Evolutionary conservation across 1,140 invertebrate genomes (phyloP).

Genomic region (Diuraphis noxia): DNA sequence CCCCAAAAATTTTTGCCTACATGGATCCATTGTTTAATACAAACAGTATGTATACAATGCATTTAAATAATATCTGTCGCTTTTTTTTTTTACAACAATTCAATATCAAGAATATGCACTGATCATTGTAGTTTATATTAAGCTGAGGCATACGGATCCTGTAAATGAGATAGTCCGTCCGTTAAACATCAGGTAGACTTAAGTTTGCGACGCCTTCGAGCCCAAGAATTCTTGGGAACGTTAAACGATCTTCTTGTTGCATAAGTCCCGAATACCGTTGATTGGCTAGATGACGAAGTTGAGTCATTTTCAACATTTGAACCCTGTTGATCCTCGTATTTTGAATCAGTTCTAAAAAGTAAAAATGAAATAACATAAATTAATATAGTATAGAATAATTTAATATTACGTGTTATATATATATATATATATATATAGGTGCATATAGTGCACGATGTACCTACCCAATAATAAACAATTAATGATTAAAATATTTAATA

Average conservation of each 20-base stretch:
- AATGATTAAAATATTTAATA: too few species aligned
- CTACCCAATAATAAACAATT: too few species aligned
- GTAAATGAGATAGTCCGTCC: neutral
- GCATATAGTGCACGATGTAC: too few species aligned
- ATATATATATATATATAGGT: too few species aligned
- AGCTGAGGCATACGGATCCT: slow-evolving; percentile 20
- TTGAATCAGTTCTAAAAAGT: slow-evolving; percentile 39
- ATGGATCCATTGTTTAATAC: neutral
- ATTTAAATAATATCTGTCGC: neutral
- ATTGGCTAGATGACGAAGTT: slow-evolving; percentile 22
- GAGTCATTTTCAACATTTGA: slow-evolving; percentile 43
- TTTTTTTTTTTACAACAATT: slow-evolving; percentile 2
- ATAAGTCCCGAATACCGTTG: slow-evolving; percentile 27
- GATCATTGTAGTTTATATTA: neutral
- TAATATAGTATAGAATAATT: too few species aligned
- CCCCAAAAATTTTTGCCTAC: neutral
- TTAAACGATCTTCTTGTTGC: slow-evolving; percentile 43
- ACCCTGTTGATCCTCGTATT: slow-evolving; percentile 49
- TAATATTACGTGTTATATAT: too few species aligned
- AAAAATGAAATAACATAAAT: neutral
- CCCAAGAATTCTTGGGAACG: slow-evolving; percentile 41
- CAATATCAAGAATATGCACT: neutral
- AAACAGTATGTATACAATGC: neutral
- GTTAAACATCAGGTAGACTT: slow-evolving; percentile 46
- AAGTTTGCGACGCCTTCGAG: slow-evolving; percentile 46